These are phyloP conservation scores for Drosophila setifemur DNA, from an alignment of 1,140 invertebrate species.

Conservation along the genomic window DNA sequence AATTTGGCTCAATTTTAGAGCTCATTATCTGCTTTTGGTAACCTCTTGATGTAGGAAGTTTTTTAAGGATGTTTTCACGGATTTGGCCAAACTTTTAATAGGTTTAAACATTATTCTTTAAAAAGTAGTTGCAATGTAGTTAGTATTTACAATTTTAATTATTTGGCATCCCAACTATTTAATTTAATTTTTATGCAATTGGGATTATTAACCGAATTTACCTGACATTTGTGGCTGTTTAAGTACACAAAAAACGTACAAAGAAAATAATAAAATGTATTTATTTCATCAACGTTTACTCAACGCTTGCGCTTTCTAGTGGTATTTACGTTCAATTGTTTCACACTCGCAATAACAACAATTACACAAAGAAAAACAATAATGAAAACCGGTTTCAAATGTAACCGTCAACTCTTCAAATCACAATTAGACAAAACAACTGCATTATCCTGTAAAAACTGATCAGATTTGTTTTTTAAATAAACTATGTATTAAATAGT, in stretches of 20 bases:
- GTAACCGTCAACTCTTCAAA: too few relatives aligned
- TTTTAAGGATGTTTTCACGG: neutral
- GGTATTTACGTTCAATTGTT: slow-evolving; percentile 19
- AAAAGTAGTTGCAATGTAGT: too few relatives aligned
- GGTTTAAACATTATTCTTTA: neutral
- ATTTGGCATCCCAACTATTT: slow-evolving; percentile 19
- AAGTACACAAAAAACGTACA: neutral
- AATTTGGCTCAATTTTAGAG: slow-evolving; percentile 40
- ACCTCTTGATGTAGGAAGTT: slow-evolving; percentile 37
- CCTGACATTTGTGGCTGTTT: neutral
- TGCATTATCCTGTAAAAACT: too few relatives aligned
- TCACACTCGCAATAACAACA: slow-evolving; percentile 9
- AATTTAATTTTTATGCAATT: slow-evolving; percentile 27
- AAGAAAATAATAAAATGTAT: slow-evolving; percentile 7
- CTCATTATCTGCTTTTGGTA: slow-evolving; percentile 40
- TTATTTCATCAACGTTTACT: neutral
- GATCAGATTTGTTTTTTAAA: too few relatives aligned
- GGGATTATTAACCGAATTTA: neutral
- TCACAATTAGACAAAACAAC: too few relatives aligned
- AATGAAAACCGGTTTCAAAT: too few relatives aligned
- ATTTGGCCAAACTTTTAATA: slow-evolving; percentile 32
- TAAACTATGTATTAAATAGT: too few relatives aligned
- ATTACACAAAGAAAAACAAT: slow-evolving; percentile 1
- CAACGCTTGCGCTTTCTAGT: neutral
- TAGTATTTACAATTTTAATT: too few relatives aligned